Evolutionary conservation across 2,113 vertebrate species (phyloP).

Genomic region (Danio rerio): DNA sequence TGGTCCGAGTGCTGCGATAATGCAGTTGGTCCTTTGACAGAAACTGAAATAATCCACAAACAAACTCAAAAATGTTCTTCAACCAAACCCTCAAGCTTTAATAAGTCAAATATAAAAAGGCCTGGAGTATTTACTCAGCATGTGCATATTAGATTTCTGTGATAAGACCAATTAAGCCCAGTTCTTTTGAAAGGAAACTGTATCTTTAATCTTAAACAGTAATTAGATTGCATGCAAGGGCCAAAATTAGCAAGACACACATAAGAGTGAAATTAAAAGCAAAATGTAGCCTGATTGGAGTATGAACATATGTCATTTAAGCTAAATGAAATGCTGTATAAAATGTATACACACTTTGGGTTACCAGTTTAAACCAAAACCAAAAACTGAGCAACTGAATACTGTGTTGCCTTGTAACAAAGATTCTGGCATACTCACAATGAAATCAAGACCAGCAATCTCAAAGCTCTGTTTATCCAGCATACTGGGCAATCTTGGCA

Average conservation of each 20-base stretch:
- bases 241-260: neutral
- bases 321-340: neutral
- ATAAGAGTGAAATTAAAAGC: neutral
- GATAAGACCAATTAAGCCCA: neutral
- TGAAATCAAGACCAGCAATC: conserved; percentile 92
- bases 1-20: conserved; percentile 90
- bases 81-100: neutral
- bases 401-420: neutral
- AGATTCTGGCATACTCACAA: conserved; percentile 73
- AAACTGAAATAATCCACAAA: conserved; percentile 76
- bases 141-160: neutral
- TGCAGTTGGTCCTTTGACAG: conserved; percentile 90
- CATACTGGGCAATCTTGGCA: conserved; percentile 90
- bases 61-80: conserved; percentile 19
- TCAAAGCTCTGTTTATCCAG: conserved; percentile 87
- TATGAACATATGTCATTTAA: neutral
- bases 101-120: neutral
- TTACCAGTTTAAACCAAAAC: neutral
- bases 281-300: neutral
- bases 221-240: neutral
- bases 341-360: neutral
- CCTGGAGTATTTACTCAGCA: neutral
- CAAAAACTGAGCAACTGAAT: no score
- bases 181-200: neutral
- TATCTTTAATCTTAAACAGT: neutral